Percentiles rank a stretch among this genome's conserved stretches.
Evolutionary conservation across 2,888 invertebrate species (phyloP).

Genomic region (Drosophila eohydei): DNA sequence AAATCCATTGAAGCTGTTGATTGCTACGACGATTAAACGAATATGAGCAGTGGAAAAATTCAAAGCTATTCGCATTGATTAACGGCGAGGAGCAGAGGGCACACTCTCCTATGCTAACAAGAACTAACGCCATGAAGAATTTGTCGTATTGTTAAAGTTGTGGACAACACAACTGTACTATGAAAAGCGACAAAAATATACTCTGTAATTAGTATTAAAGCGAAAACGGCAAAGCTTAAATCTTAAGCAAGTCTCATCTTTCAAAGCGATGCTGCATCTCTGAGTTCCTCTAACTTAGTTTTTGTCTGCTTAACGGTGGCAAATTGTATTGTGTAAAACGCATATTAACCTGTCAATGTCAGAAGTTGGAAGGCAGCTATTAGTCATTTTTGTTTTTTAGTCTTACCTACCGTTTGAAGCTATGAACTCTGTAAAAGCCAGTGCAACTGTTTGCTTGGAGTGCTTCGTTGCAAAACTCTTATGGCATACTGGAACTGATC

Average conservation of each 20-base stretch:
- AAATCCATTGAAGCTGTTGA: slow-evolving; percentile 43
- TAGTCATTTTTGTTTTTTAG: neutral
- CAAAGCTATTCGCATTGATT: slow-evolving; percentile 33
- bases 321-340: neutral
- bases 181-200: slow-evolving; percentile 18
- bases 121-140: slow-evolving; percentile 32
- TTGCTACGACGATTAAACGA: slow-evolving; percentile 57
- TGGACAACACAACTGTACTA: slow-evolving; percentile 44
- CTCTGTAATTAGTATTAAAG: neutral
- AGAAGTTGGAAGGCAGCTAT: neutral
- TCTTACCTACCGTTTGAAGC: neutral
- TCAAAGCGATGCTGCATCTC: neutral
- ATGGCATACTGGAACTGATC: slow-evolving; percentile 41
- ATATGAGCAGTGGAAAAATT: slow-evolving; percentile 36
- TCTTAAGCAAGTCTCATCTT: neutral
- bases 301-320: neutral
- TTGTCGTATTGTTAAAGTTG: slow-evolving; percentile 50
- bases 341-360: neutral
- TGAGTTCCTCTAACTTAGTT: neutral
- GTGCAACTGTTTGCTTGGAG: slow-evolving; percentile 7
- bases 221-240: neutral
- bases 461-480: slow-evolving; percentile 13
- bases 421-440: neutral
- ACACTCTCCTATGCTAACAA: neutral
- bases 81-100: slow-evolving; percentile 19